Conservation (phyloP, 1,140 invertebrate species). For the Caenorhabditis inopinata region DNA sequence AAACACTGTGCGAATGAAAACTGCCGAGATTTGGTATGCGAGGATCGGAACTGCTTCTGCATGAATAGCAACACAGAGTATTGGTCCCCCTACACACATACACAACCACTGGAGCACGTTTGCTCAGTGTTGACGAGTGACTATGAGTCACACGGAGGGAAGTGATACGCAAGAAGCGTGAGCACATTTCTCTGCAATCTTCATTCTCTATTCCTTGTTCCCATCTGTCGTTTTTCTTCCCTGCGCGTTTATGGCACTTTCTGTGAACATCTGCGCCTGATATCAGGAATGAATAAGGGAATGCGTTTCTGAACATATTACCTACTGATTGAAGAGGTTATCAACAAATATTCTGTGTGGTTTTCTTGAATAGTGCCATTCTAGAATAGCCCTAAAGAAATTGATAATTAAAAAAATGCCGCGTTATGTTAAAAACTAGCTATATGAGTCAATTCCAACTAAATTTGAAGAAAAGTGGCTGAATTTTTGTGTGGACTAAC, state of each 20-base stretch:
- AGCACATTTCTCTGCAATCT: neutral
- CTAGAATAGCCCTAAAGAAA: no score
- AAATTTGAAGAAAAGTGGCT: no score
- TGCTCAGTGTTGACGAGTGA: neutral
- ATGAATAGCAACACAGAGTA: neutral
- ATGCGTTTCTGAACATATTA: no score
- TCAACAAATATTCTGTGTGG: no score
- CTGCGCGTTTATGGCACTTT: neutral
- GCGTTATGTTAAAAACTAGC: no score
- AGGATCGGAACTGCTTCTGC: conserved; percentile 18
- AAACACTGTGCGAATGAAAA: no score
- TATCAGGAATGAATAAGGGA: no score
- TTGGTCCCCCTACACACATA: neutral
- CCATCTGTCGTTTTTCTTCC: conserved; percentile 18
- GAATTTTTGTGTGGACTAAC: no score
- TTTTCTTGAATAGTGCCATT: no score
- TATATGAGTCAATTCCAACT: no score
- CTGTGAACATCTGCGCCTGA: neutral
- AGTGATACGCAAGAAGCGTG: conserved; percentile 20
- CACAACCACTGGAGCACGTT: conserved; percentile 4
- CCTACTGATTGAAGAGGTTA: no score
- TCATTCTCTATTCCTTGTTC: neutral
- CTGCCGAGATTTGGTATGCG: neutral
- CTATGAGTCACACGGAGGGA: conserved; percentile 18
- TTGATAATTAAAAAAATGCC: no score